Conservation (phyloP, 92 coral and sea anemone species). For the Epizoanthus stellaris region DNA sequence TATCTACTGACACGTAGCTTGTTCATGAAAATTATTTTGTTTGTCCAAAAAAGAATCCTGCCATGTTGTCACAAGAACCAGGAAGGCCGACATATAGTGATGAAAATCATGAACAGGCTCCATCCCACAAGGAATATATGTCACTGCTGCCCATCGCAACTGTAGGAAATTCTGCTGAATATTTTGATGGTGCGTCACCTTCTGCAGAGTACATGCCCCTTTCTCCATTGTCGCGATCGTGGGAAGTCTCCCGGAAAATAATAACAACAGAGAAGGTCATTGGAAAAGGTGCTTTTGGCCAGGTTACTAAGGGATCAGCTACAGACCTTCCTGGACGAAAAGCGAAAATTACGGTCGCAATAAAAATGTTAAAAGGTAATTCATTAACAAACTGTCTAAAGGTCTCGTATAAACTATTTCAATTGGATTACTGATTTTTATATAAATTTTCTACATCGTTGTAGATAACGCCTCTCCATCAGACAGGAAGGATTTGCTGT, state of each 20-base stretch:
- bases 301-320: conserved; percentile 57
- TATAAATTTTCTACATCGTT: no score
- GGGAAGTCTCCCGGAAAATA: conserved; percentile 42
- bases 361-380: conserved; percentile 57
- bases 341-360: conserved; percentile 38
- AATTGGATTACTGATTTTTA: no score
- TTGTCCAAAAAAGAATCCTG: background rate
- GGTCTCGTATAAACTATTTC: no score
- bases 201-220: conserved; percentile 30
- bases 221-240: conserved; percentile 27
- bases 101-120: background rate
- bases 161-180: background rate
- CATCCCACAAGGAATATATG: background rate
- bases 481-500: no score
- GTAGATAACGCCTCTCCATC: no score
- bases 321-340: background rate
- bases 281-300: conserved; percentile 55
- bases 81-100: background rate
- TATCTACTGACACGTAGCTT: background rate
- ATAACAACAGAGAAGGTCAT: conserved; percentile 35
- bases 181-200: background rate
- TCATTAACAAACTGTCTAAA: no score
- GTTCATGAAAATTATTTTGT: background rate
- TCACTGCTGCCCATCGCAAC: background rate
- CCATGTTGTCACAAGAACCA: background rate